Base-by-base conservation (phyloP, 2,888 invertebrate genomes). In the Salpingus planirostris region DNA sequence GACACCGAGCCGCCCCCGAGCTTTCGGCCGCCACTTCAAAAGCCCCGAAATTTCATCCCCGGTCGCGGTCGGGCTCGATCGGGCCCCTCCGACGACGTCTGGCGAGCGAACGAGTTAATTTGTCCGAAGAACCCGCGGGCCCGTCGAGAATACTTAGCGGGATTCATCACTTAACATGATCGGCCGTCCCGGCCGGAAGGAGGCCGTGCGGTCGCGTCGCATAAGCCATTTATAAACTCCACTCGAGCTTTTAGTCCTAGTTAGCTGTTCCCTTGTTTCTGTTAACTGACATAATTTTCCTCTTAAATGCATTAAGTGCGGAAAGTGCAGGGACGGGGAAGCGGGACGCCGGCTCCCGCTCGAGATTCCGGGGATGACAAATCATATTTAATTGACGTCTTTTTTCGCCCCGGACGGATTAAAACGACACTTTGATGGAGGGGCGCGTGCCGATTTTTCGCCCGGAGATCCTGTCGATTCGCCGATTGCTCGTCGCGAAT, bases 281-380 rank as follows among this genome's bases (percentile, higher is more conserved):
- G 47, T 48, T 57, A 59, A 60, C 55, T 58, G 58, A 62, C 62
- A 62, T 58, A 59, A 61, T 60, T 61, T 60, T 54, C 60, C 57
- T 61, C 56, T 62, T 60, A 61, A 59, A 57, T 59, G 54, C 59
- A 59, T 61, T 59, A 60, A 59, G 54, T 51, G 54, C 41, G 47
- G 54, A 51, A 53, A 55, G 51, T 52, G 54, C 50, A 52, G 47
- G 48, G 49, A 50, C 45, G 50, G 43, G 49, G 49, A 49, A 49
- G 49, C 47, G 44, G 44, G 44, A n/a, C n/a, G n/a, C n/a, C n/a
- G 13, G 29, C 25, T 26, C 24, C 21, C 24, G 27, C 18, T 28
- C 18, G 27, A 33, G 33, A 36, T 27, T 41, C 29, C 40, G 40
- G n/a, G n/a, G 40, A 38, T 39, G 43, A 43, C 41, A 36, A 37